These are phyloP conservation scores for Leptinotarsa defecta DNA, from an alignment of 1,140 invertebrate species.

Conservation along the genomic window DNA sequence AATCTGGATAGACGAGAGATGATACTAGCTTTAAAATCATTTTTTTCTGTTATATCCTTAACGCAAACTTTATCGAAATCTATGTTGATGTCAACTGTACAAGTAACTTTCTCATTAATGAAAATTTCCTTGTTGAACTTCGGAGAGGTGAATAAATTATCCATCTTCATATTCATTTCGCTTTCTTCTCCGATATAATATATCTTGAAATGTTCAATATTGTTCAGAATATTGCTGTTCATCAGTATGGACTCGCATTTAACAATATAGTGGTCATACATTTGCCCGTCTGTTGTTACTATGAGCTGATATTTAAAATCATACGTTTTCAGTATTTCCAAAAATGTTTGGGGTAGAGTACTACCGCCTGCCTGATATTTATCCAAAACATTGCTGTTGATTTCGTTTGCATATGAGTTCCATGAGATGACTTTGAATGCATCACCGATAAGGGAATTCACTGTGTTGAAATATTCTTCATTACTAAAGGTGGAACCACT, in stretches of 20 bases:
- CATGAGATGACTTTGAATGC: not conserved
- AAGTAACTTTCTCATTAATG: not conserved
- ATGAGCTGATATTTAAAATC: not conserved
- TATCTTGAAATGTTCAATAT: not conserved
- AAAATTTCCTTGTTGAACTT: constrained; percentile 6
- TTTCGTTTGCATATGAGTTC: not conserved
- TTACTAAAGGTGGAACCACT: not conserved
- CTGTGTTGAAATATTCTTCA: not conserved
- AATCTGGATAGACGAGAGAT: not conserved
- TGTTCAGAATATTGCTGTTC: not conserved
- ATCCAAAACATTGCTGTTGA: not conserved
- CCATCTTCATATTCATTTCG: not conserved
- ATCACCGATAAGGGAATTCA: not conserved
- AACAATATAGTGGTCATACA: not conserved
- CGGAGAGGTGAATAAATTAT: not conserved
- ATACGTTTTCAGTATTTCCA: constrained; percentile 1
- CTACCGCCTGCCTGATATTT: not conserved
- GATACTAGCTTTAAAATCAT: not conserved
- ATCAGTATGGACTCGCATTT: not conserved
- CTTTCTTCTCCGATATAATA: not conserved
- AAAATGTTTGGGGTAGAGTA: not conserved
- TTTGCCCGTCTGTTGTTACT: not conserved
- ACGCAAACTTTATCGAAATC: not conserved
- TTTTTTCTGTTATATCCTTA: not conserved
- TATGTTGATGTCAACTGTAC: not conserved